These are phyloP conservation scores for Chesias legatella DNA, from an alignment of 2,888 invertebrate genomes.

Conservation along the genomic window DNA sequence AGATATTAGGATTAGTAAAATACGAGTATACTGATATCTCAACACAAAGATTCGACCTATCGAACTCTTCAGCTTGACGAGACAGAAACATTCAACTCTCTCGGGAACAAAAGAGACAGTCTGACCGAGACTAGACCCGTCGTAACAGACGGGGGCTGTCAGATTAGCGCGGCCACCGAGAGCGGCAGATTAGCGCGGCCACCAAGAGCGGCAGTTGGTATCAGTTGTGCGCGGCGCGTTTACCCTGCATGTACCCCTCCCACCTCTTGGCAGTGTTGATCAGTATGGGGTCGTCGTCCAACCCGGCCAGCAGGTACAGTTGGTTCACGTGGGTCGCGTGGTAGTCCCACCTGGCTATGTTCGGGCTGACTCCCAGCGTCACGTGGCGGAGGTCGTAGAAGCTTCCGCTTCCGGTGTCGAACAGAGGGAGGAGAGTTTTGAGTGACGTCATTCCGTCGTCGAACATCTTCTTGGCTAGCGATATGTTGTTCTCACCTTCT, in stretches of 20 bases:
- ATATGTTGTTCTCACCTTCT: slow-evolving; percentile 84
- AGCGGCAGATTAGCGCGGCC: too few relatives aligned
- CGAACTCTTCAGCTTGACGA: neutral
- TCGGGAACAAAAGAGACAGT: too few relatives aligned
- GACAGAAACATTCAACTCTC: slow-evolving; percentile 6
- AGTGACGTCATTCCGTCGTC: slow-evolving; percentile 92
- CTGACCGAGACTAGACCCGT: too few relatives aligned
- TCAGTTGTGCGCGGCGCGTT: slow-evolving; percentile 95
- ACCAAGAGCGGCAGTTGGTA: neutral
- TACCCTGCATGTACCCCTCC: slow-evolving; percentile 98
- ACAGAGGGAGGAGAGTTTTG: slow-evolving; percentile 92
- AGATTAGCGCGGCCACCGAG: too few relatives aligned
- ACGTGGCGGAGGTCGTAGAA: slow-evolving; percentile 98
- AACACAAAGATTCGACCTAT: too few relatives aligned
- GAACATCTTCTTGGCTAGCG: slow-evolving; percentile 88
- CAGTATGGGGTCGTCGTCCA: slow-evolving; percentile 91
- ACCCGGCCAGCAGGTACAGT: slow-evolving; percentile 90
- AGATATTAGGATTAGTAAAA: too few relatives aligned
- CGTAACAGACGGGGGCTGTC: slow-evolving; percentile 1
- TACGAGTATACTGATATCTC: too few relatives aligned
- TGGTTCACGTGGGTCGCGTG: slow-evolving; percentile 99
- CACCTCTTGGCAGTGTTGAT: slow-evolving; percentile 93
- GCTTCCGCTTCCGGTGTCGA: slow-evolving; percentile 97
- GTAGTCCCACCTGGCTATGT: slow-evolving; percentile 99
- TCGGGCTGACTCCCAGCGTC: slow-evolving; percentile 92